Evolutionary conservation across 2,888 invertebrate genomes (phyloP).

Genomic region (Pherbina coryleti): DNA sequence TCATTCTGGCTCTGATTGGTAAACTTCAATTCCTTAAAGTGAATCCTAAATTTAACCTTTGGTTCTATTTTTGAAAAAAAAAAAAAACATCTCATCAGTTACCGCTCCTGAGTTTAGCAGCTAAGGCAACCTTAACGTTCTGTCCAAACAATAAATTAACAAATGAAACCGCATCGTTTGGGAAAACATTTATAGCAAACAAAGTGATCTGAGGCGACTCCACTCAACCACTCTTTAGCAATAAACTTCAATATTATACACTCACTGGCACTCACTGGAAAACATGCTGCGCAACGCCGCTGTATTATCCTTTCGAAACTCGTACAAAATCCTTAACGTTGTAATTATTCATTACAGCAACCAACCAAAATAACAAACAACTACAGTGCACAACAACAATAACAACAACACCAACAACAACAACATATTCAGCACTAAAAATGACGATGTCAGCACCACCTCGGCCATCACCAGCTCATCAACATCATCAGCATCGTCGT

Average conservation of each 20-base stretch:
- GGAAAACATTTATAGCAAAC: slow-evolving; percentile 13
- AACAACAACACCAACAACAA: not conserved
- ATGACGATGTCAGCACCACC: slow-evolving; percentile 32
- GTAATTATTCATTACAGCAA: slow-evolving; percentile 36
- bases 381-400: not conserved
- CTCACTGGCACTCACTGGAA: not conserved
- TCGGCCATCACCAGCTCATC: not conserved
- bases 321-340: slow-evolving; percentile 19
- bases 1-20: no score
- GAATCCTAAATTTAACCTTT: no score
- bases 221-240: not conserved
- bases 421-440: slow-evolving; percentile 12
- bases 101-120: no score
- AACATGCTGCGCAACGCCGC: not conserved
- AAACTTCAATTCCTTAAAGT: no score
- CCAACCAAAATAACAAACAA: not conserved
- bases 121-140: no score
- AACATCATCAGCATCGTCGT: not conserved
- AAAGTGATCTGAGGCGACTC: not conserved
- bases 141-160: slow-evolving; percentile 13
- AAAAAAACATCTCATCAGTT: no score
- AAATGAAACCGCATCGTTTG: slow-evolving; percentile 13
- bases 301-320: not conserved
- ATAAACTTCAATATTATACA: not conserved
- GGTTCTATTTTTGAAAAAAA: no score